phyloP scores from a whole-genome alignment of 2,113 vertebrate genomes.

The Dicrurus megarhynchus region DNA sequence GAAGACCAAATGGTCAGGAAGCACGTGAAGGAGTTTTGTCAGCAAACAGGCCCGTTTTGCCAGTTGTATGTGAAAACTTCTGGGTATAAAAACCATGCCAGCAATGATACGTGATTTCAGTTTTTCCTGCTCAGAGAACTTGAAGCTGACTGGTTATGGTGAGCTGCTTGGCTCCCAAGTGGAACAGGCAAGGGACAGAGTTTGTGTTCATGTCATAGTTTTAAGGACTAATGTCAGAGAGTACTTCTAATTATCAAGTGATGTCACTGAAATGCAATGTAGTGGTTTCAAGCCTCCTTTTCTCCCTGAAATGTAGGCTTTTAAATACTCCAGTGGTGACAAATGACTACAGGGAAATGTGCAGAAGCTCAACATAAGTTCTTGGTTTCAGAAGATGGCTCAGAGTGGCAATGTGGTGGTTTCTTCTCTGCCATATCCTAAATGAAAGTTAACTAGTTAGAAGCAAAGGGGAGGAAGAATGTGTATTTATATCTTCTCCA shows the following conservation, averaged over 20 bases:
- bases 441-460: neutral
- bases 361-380: neutral
- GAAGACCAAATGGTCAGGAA: neutral
- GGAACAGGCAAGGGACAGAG: neutral
- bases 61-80: neutral
- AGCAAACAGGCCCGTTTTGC: neutral
- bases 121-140: neutral
- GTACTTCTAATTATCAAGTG: neutral
- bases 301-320: neutral
- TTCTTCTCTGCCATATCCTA: neutral
- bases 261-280: neutral
- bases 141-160: neutral
- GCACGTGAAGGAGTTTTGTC: neutral
- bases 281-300: neutral
- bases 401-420: neutral
- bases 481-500: neutral
- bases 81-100: neutral
- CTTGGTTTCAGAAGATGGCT: neutral
- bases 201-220: neutral
- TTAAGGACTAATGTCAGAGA: neutral
- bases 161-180: neutral
- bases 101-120: neutral
- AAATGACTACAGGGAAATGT: neutral
- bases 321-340: neutral
- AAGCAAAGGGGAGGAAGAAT: neutral